Evolutionary conservation across 2,888 invertebrate genomes (phyloP).

Genomic region (Acrobasis consociella): DNA sequence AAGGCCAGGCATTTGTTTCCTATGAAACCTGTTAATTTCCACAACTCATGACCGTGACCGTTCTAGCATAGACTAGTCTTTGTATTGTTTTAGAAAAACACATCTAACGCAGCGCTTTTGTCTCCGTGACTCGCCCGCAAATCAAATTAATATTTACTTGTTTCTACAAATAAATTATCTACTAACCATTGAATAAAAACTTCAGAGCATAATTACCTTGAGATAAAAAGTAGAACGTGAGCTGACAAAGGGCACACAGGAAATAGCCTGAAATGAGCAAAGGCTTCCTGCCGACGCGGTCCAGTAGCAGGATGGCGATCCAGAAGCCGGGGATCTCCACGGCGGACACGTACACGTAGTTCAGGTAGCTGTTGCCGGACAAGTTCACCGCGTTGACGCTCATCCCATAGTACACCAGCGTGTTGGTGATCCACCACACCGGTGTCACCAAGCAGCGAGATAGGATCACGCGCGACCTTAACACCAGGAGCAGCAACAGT

Average conservation of each 20-base stretch:
- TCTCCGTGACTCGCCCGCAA: too few relatives aligned
- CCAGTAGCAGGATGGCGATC: constrained; percentile 84
- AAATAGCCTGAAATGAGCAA: constrained; percentile 84
- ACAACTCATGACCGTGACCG: too few relatives aligned
- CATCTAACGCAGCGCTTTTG: too few relatives aligned
- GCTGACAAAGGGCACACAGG: constrained; percentile 84
- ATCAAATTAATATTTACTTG: too few relatives aligned
- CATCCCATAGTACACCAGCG: constrained; percentile 88
- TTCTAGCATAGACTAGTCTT: too few relatives aligned
- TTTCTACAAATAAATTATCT: too few relatives aligned
- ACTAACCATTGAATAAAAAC: too few relatives aligned
- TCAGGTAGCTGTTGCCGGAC: constrained; percentile 85
- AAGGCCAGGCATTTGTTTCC: too few relatives aligned
- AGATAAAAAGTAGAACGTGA: constrained; percentile 83
- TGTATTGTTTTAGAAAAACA: too few relatives aligned
- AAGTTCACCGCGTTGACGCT: constrained; percentile 86
- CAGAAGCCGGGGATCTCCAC: constrained; percentile 89
- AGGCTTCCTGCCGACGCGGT: constrained; percentile 84
- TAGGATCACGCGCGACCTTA: constrained; percentile 56
- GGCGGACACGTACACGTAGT: constrained; percentile 85
- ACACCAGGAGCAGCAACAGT: constrained; percentile 44
- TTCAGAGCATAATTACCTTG: not conserved
- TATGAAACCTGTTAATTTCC: too few relatives aligned
- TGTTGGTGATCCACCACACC: constrained; percentile 87
- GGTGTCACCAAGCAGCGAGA: constrained; percentile 66